Base-by-base conservation (phyloP, 1,140 invertebrate species). In the Dendroctonus valens region DNA sequence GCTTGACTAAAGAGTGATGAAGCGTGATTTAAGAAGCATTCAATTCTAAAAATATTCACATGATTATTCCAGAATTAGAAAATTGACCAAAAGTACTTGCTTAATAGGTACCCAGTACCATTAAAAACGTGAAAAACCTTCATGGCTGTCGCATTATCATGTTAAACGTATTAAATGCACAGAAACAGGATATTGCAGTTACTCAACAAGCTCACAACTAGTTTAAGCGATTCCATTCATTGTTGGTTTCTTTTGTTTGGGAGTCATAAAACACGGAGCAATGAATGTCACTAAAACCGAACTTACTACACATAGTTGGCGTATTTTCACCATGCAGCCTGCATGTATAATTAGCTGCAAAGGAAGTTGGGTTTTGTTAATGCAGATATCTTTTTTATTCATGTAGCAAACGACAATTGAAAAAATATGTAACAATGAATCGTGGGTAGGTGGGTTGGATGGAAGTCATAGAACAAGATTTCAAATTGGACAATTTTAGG, bases 241-340 rank as follows among this genome's bases (percentile, higher is more conserved):
- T 49, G 58, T 49, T 59, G 58, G 58, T 49, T 26, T 59, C 58
- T 59, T 49, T 59, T 49, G 58, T 59, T 59, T 59, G 5, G 39
- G 46, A 26, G 58, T 15, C 58, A 49, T 59, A 59, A 59, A 59
- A 59, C 58, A 59, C 46, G 15, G 14, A 38, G 58, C 42, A 59
- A 59, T 59, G 42, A 58, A 58, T 58, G 55, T 58, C 55, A 15
- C 55, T 58, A 55, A 58, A 58, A 58, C 7, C 37, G 12, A 58
- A 41, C 55, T 58, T 58, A 58, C 55, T 58, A 58, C 55, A 58
- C 55, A 58, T 44, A 58, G 55, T 58, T 58, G 55, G 55, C 55
- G 55, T 58, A 58, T 44, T 58, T 41, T 58, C 44, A 54, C 55
- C 26, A 58, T 58, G 55, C 55, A 58, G 11, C 37, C 12, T 15